Evolutionary conservation across 2,888 invertebrate genomes (phyloP).

Genomic region (Cheilosia vulpina): DNA sequence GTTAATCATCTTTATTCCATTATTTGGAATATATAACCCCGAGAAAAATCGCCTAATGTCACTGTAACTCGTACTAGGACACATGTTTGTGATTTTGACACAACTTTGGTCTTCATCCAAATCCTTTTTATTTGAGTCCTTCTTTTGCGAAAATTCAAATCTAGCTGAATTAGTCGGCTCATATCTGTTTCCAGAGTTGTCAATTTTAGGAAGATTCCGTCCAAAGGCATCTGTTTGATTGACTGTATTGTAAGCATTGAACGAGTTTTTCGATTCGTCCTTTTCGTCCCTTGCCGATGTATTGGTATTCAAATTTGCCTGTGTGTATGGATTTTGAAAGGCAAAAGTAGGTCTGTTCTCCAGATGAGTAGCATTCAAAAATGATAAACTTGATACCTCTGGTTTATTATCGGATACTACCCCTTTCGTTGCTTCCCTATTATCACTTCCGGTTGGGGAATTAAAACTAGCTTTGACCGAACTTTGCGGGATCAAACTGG

Average conservation of each 20-base stretch:
- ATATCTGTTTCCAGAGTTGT: background rate
- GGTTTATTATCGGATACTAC: slow-evolving; percentile 4
- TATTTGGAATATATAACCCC: slow-evolving; percentile 90
- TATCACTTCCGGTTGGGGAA: slow-evolving; percentile 23
- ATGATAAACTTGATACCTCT: slow-evolving; percentile 45
- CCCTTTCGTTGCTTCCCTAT: background rate
- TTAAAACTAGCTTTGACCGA: slow-evolving; percentile 11
- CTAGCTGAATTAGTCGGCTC: slow-evolving; percentile 14
- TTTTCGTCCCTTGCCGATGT: slow-evolving; percentile 11
- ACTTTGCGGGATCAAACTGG: slow-evolving; percentile 25
- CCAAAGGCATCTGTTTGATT: slow-evolving; percentile 59
- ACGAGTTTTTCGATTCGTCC: slow-evolving; percentile 25
- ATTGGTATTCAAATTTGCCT: slow-evolving; percentile 46
- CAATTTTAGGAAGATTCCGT: slow-evolving; percentile 56
- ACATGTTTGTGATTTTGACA: slow-evolving; percentile 90
- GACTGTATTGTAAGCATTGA: slow-evolving; percentile 41
- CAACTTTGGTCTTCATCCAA: slow-evolving; percentile 82
- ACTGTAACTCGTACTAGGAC: slow-evolving; percentile 89
- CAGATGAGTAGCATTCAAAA: slow-evolving; percentile 56
- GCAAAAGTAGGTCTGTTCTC: slow-evolving; percentile 75
- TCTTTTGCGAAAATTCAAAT: slow-evolving; percentile 57
- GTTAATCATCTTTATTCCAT: slow-evolving; percentile 93
- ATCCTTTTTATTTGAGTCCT: slow-evolving; percentile 49
- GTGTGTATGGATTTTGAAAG: slow-evolving; percentile 78
- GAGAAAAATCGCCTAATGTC: slow-evolving; percentile 93